These are phyloP conservation scores for Pygoscelis antarcticus DNA, from an alignment of 2,113 vertebrate genomes.

Conservation along the genomic window DNA sequence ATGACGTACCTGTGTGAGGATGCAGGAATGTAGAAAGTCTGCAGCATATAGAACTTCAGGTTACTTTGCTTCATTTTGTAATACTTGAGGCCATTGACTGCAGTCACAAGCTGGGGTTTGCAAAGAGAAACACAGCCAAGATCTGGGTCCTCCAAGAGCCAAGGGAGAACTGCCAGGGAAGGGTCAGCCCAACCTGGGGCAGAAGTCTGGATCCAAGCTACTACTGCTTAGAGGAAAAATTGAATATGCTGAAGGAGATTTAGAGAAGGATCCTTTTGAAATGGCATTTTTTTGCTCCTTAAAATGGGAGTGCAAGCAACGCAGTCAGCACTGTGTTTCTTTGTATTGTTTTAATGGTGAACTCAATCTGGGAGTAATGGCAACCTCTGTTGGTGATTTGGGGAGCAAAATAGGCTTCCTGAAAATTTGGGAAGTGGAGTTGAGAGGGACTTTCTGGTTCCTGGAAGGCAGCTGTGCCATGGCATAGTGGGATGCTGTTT, in stretches of 20 bases:
- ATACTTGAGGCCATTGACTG: neutral
- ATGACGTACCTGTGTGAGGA: neutral
- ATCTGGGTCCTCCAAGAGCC: neutral
- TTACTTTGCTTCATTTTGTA: neutral
- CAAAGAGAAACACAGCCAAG: neutral
- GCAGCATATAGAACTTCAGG: neutral
- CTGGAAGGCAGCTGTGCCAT: neutral
- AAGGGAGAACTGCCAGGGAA: neutral
- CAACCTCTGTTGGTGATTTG: neutral
- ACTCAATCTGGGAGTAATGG: neutral
- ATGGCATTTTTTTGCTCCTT: neutral
- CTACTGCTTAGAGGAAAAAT: neutral
- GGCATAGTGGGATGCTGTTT: rapidly evolving
- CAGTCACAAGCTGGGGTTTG: neutral
- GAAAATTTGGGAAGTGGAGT: neutral
- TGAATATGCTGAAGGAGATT: neutral
- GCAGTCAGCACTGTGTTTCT: neutral
- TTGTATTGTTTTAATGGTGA: neutral
- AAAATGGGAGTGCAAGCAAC: neutral
- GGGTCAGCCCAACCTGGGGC: neutral
- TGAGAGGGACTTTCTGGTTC: neutral
- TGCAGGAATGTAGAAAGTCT: neutral
- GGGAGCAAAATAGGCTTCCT: neutral
- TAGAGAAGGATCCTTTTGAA: neutral
- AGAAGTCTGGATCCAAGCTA: neutral